Percentiles rank a stretch among this genome's conserved stretches.
phyloP scores from a whole-genome alignment of 2,888 invertebrate genomes.

The Scaptomyza flava region DNA sequence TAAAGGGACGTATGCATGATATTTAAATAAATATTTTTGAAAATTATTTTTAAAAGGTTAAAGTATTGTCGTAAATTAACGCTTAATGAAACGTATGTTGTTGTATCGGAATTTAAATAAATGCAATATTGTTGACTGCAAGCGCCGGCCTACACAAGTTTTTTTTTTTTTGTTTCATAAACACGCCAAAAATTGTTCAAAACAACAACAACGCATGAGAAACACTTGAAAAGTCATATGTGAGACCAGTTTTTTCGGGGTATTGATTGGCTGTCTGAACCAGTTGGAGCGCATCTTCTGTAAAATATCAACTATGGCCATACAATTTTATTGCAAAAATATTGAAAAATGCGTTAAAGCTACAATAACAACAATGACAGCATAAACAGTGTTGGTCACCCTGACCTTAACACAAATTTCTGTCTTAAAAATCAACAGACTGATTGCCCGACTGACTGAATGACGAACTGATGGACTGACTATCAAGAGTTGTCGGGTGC shows the following conservation, averaged over 20 bases:
- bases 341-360: slow-evolving; percentile 75
- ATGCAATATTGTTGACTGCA: slow-evolving; percentile 52
- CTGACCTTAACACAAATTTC: slow-evolving; percentile 77
- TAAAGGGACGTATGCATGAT: slow-evolving; percentile 3
- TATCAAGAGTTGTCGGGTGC: slow-evolving; percentile 24
- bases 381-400: slow-evolving; percentile 71
- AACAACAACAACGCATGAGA: background rate
- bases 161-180: slow-evolving; percentile 20
- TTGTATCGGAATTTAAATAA: slow-evolving; percentile 29
- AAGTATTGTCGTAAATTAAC: slow-evolving; percentile 18
- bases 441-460: slow-evolving; percentile 9
- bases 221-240: slow-evolving; percentile 44
- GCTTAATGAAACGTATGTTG: slow-evolving; percentile 21
- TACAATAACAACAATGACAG: slow-evolving; percentile 35
- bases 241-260: slow-evolving; percentile 63
- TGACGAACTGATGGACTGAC: slow-evolving; percentile 8
- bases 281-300: slow-evolving; percentile 76
- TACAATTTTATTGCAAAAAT: slow-evolving; percentile 75
- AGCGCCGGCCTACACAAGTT: slow-evolving; percentile 56
- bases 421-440: slow-evolving; percentile 50
- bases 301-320: slow-evolving; percentile 44
- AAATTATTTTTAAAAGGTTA: slow-evolving; percentile 21
- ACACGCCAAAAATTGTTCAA: slow-evolving; percentile 27
- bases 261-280: slow-evolving; percentile 53
- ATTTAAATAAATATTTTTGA: slow-evolving; percentile 1